Conservation (phyloP, 2,113 vertebrate species). For the Butastur rufipennis region DNA sequence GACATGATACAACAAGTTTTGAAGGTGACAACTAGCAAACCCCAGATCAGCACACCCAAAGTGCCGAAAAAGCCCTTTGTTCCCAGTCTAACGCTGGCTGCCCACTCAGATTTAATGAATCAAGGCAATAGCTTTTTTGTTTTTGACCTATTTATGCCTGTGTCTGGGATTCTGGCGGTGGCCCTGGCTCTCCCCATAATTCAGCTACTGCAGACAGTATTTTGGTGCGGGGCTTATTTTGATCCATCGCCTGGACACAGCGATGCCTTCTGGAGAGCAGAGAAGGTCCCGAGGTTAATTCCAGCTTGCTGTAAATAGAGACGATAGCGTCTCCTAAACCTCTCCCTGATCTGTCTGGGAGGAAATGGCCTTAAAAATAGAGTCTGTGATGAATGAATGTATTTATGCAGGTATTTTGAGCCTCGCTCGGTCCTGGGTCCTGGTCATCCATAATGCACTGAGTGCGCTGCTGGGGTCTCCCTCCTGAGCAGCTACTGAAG, state of each 20-base stretch:
- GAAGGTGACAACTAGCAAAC: background rate
- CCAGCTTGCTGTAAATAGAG: background rate
- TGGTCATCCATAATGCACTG: rapidly evolving
- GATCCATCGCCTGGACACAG: background rate
- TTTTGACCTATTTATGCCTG: background rate
- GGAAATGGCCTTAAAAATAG: background rate
- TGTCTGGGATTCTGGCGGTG: background rate
- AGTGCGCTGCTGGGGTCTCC: background rate
- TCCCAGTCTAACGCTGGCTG: background rate
- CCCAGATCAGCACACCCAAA: background rate
- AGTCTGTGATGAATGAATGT: background rate
- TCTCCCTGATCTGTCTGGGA: background rate
- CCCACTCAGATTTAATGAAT: background rate
- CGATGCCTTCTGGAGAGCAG: background rate
- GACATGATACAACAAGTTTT: background rate
- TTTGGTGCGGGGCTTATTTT: background rate
- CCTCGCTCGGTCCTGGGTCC: background rate
- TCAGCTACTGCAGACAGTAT: background rate
- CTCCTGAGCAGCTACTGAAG: background rate
- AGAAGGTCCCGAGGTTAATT: background rate
- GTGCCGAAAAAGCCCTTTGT: background rate
- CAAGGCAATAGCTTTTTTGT: background rate
- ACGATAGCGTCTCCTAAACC: rapidly evolving
- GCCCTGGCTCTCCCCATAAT: background rate
- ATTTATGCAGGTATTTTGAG: background rate